Conservation (phyloP, 2,113 vertebrate species). For the Morone chrysops region DNA sequence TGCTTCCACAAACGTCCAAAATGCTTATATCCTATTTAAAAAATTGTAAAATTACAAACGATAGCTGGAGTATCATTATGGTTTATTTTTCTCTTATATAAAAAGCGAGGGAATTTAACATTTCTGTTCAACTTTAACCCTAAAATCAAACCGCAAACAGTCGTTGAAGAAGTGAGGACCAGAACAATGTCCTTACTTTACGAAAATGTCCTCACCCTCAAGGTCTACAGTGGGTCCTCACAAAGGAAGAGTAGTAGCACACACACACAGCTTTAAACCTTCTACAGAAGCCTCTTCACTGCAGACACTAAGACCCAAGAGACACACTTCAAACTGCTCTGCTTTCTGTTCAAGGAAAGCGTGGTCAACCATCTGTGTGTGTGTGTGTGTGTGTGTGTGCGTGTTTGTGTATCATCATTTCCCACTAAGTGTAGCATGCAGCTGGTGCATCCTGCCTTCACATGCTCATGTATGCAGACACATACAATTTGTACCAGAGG, state of each 20-base stretch:
- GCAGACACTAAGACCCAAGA: constrained; percentile 15
- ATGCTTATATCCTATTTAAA: background rate
- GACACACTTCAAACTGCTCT: constrained; percentile 37
- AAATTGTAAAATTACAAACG: background rate
- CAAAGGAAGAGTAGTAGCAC: background rate
- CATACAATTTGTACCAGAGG: constrained; percentile 1
- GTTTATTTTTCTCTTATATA: background rate
- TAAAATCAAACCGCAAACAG: background rate
- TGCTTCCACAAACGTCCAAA: background rate
- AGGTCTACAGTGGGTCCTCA: background rate
- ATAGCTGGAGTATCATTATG: background rate
- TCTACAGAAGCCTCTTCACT: constrained; percentile 5
- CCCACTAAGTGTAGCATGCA: constrained; percentile 34
- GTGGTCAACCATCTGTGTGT: constrained; percentile 9
- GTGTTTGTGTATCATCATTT: constrained; percentile 5
- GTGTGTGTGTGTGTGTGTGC: constrained; percentile 13
- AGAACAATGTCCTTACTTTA: constrained; percentile 20
- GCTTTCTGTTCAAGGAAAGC: constrained; percentile 23
- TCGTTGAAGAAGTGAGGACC: background rate
- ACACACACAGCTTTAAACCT: background rate
- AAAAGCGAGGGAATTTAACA: too few relatives aligned
- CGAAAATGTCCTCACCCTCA: constrained; percentile 6
- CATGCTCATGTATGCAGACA: constrained; percentile 19
- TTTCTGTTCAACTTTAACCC: background rate
- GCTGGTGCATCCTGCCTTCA: background rate